Conservation (phyloP, 2,113 vertebrate genomes). For the Crotalus helleri region DNA sequence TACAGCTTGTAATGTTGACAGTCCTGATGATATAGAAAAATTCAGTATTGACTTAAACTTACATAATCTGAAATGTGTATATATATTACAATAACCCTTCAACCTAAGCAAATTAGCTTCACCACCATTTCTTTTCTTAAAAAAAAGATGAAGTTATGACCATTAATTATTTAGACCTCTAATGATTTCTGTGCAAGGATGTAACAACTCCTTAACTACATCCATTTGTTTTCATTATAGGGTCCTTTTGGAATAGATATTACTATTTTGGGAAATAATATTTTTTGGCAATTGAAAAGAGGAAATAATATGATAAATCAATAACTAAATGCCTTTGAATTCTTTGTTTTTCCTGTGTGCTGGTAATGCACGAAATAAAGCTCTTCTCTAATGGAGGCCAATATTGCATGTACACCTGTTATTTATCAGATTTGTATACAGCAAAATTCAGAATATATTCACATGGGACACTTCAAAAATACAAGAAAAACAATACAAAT, state of each 20-base stretch:
- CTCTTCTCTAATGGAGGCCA: background rate
- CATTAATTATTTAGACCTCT: background rate
- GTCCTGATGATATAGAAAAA: conserved; percentile 71
- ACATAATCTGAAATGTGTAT: background rate
- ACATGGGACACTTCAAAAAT: background rate
- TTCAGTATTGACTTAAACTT: background rate
- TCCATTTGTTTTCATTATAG: background rate
- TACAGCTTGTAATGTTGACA: conserved; percentile 94
- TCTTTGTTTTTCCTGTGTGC: background rate
- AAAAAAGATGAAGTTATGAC: background rate
- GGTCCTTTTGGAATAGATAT: background rate
- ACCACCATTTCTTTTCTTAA: background rate
- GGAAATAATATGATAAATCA: background rate
- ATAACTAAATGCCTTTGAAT: background rate
- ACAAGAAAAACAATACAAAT: background rate
- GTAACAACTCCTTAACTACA: background rate
- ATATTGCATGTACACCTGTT: background rate
- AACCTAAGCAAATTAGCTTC: background rate
- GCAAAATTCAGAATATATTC: background rate
- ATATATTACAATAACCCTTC: background rate
- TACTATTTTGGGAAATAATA: background rate
- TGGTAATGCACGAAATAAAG: background rate
- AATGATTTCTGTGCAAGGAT: background rate
- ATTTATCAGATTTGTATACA: background rate
- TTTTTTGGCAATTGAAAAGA: background rate